Evolutionary conservation across 2,888 invertebrate genomes (phyloP).

Genomic region (Drosophila gaucha): DNA sequence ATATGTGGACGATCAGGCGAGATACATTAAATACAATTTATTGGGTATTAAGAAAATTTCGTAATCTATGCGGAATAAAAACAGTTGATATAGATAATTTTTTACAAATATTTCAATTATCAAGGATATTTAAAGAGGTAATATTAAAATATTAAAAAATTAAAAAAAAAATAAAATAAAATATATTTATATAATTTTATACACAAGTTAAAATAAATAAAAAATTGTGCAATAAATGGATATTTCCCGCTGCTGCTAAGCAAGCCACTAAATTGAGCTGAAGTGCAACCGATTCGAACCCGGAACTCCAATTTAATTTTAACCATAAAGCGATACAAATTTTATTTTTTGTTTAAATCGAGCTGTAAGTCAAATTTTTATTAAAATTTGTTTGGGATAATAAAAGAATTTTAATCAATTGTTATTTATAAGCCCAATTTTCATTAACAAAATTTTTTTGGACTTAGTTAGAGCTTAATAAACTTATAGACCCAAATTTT

Average conservation of each 20-base stretch:
- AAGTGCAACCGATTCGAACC: constrained; percentile 2
- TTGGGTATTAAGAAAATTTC: too few species aligned
- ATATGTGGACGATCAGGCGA: too few species aligned
- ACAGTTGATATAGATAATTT: too few species aligned
- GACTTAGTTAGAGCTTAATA: neutral
- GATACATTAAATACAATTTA: too few species aligned
- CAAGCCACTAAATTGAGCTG: constrained; percentile 2
- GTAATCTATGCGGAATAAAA: too few species aligned
- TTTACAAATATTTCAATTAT: neutral
- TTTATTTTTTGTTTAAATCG: neutral
- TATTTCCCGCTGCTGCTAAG: neutral
- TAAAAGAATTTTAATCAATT: too few species aligned
- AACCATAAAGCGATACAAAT: neutral
- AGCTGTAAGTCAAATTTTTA: neutral
- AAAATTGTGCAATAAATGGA: neutral
- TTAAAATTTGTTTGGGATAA: neutral
- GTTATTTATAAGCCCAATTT: neutral
- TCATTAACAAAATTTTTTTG: neutral
- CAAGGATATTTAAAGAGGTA: neutral
- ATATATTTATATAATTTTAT: neutral
- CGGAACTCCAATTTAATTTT: neutral
- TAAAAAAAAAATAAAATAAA: neutral
- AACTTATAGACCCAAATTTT: too few species aligned
- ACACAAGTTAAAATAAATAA: neutral
- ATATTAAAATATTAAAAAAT: neutral